Evolutionary conservation across 2,888 invertebrate species (phyloP), one percentile per base, ranked within the genome.

Genomic region (Leucophenga montana): DNA sequence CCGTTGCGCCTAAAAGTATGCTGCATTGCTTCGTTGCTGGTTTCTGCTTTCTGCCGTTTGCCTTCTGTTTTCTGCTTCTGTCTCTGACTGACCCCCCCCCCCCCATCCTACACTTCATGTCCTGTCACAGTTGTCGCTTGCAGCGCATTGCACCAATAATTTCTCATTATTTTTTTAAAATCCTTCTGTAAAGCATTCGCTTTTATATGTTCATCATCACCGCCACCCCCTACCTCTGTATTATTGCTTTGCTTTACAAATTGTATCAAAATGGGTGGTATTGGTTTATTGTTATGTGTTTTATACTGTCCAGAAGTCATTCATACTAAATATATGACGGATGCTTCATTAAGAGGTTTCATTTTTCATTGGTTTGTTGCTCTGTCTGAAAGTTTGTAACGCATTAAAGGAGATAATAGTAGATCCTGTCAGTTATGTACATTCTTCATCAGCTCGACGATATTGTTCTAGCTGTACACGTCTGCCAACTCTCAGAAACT

Each of bases 71-170:
- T 50, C 4, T 50, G 50, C n/a, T 64, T 3, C 62, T 57, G 13
- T 27, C 6, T 27, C 27, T 31, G 20, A 27, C 13, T 14, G 31
- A 33, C 33, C 3, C 3, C 33, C 3, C 33, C 39, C 39, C 8
- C 39, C 9, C 39, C 8, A 39, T 1, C 39, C 39, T 5, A 33
- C 8, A 8, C 3, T 33, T 3, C 39, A 11, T n/a, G 3, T 39
- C 39, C 44, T 39, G 57, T 31, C 9, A 5, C 16, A 39, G 0
- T 61, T 61, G 61, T 61, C 61, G 61, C 61, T 61, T 61, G 61
- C 61, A 61, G 61, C 61, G 62, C 62, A 64, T 48, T 64, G 62
- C 62, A 48, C 62, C 62, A 64, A 64, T 64, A 64, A 64, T 46
- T 64, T 64, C 62, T 64, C 62, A 64, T 64, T 64, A 64, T 48